Evolutionary conservation across 35 echinoderm and acorn worm species (phyloP).

Genomic region (Stichopus chloronotus): DNA sequence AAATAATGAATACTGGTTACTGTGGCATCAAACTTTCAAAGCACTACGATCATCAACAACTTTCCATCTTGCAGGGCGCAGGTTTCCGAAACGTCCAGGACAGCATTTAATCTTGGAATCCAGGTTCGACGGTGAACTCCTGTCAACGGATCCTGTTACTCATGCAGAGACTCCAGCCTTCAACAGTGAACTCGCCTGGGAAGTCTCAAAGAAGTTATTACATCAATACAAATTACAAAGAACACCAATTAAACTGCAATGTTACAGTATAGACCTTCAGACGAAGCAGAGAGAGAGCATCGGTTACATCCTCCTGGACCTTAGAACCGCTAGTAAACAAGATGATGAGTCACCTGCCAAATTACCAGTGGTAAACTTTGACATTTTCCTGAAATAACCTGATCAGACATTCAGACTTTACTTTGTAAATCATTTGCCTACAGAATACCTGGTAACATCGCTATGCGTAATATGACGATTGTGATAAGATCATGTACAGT

Average conservation of each 20-base stretch:
- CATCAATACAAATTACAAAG: slow-evolving; percentile 91
- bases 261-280: slow-evolving; percentile 66
- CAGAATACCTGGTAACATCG: too few species aligned
- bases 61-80: slow-evolving; percentile 63
- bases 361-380: slow-evolving; percentile 67
- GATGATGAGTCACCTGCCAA: slow-evolving; percentile 74
- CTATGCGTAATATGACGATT: too few species aligned
- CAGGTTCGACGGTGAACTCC: slow-evolving; percentile 89
- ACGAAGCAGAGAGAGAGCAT: slow-evolving; percentile 78
- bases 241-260: slow-evolving; percentile 93
- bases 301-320: slow-evolving; percentile 85
- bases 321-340: slow-evolving; percentile 74
- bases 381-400: too few species aligned
- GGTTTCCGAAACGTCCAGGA: slow-evolving; percentile 78
- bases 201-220: slow-evolving; percentile 80
- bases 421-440: too few species aligned
- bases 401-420: too few species aligned
- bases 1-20: too few species aligned
- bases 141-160: slow-evolving; percentile 85
- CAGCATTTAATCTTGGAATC: slow-evolving; percentile 86
- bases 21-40: too few species aligned
- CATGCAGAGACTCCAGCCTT: slow-evolving; percentile 82
- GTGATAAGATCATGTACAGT: too few species aligned
- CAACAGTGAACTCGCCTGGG: slow-evolving; percentile 91
- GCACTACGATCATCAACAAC: background rate